Evolutionary conservation across 2,888 invertebrate species (phyloP).

Genomic region (Clivina fossor): DNA sequence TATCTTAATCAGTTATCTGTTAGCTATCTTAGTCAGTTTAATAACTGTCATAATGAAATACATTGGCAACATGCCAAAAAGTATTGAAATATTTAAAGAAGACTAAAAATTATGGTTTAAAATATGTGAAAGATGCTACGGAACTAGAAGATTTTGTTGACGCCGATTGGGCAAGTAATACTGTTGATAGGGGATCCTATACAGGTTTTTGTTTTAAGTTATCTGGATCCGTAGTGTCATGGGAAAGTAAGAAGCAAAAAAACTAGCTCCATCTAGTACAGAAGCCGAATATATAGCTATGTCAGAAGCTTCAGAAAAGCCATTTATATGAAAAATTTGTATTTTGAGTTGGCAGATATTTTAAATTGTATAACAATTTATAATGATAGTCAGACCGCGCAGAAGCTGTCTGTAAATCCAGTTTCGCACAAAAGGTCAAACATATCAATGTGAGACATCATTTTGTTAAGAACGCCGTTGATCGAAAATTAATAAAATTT

Average conservation of each 20-base stretch:
- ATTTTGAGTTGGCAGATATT: too few species aligned
- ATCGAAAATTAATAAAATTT: too few species aligned
- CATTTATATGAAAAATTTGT: too few species aligned
- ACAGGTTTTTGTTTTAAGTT: slow-evolving; percentile 43
- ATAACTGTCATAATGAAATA: slow-evolving; percentile 32
- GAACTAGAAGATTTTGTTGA: slow-evolving; percentile 39
- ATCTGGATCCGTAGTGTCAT: slow-evolving; percentile 40
- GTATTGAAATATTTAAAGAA: slow-evolving; percentile 33
- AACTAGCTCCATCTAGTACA: slow-evolving; percentile 43
- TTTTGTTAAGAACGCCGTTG: too few species aligned
- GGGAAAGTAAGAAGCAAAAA: slow-evolving; percentile 43
- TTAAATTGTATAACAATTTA: too few species aligned
- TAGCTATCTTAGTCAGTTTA: slow-evolving; percentile 41
- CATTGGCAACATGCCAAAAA: slow-evolving; percentile 37
- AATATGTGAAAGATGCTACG: slow-evolving; percentile 28
- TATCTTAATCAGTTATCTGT: slow-evolving; percentile 38
- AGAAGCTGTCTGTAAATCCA: too few species aligned
- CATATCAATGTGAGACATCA: too few species aligned
- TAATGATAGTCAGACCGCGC: too few species aligned
- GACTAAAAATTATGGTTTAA: slow-evolving; percentile 34
- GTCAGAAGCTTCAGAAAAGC: slow-evolving; percentile 40
- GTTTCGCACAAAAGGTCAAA: too few species aligned
- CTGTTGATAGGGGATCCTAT: slow-evolving; percentile 48
- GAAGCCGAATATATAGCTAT: slow-evolving; percentile 44
- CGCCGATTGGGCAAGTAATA: slow-evolving; percentile 39